Evolutionary conservation across 1,140 invertebrate genomes (phyloP), one percentile per base, ranked within the genome.

Genomic region (Callitettix versicolor): DNA sequence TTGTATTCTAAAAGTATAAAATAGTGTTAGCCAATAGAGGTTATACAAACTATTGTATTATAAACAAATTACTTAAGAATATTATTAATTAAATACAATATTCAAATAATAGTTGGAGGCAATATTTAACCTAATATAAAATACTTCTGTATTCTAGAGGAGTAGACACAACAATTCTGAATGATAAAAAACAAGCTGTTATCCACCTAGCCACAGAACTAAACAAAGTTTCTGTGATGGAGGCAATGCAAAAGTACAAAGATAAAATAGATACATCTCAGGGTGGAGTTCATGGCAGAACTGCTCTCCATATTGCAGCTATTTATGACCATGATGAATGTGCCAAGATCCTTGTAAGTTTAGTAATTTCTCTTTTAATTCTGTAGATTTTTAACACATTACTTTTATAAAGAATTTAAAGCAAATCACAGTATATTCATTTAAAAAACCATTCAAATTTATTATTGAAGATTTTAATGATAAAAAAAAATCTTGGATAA

Each of bases 261-360:
- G 72, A 74, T 33, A 71, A 75, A 58, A 78, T 89, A 26, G 75
- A 89, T 63, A 78, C 84, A 1, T 78, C 82, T 58, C 75, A 84
- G 56, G 80, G 81, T 0, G 87, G 86, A 1, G 86, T 89, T 64
- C 84, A 87, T 59, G 87, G 86, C 9, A 69, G 83, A 30, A 88
- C 86, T 0, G 84, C 87, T 0, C 73, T 91, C 1, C 88, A 91
- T 64, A 74, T 88, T 42, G 86, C 86, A 6, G 87, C 87, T 5
- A 87, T 87, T 51, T 83, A 85, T 59, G 86, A 92, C 68, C 78
- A 85, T 63, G 84, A 86, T 50, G 77, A 84, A 60, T 87, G 85
- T 65, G 85, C 86, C 17, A 76, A 79, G 63, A 80, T 88, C 60
- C 68, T 91, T 72, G 87, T 91, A 75, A 76, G 76, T 72, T 48